A percentile compares a stretch with the other conserved stretches of the same genome.
Evolutionary conservation across 2,113 vertebrate genomes (phyloP).

Genomic region (Circaetus cinerascens): DNA sequence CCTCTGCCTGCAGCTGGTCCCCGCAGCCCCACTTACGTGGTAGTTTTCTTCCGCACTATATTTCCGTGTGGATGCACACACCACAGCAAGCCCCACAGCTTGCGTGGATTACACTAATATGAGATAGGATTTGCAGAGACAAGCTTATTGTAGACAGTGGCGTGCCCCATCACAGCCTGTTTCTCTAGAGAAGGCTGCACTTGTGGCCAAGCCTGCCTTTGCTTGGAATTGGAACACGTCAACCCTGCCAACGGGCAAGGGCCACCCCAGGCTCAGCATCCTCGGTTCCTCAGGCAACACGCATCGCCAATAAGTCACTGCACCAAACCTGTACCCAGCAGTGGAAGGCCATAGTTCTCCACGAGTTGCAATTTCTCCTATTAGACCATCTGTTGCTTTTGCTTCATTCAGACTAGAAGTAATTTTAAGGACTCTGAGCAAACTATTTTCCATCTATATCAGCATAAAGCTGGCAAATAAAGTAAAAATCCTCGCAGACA

Average conservation of each 20-base stretch:
- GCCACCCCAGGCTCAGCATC: neutral
- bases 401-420: neutral
- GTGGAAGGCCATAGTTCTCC: rapidly evolving
- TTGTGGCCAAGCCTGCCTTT: neutral
- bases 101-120: rapidly evolving
- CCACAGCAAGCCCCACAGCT: neutral
- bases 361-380: neutral
- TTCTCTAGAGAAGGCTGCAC: neutral
- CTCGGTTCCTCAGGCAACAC: neutral
- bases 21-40: neutral
- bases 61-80: neutral
- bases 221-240: neutral
- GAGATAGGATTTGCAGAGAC: neutral
- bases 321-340: neutral
- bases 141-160: rapidly evolving
- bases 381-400: neutral
- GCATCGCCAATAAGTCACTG: rapidly evolving
- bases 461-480: neutral
- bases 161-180: rapidly evolving
- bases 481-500: neutral
- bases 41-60: neutral
- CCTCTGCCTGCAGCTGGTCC: neutral
- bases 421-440: neutral
- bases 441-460: neutral
- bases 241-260: neutral